These are phyloP conservation scores for Enteromius fasciolatus DNA, from an alignment of 2,797 vertebrate genomes.

Conservation along the genomic window DNA sequence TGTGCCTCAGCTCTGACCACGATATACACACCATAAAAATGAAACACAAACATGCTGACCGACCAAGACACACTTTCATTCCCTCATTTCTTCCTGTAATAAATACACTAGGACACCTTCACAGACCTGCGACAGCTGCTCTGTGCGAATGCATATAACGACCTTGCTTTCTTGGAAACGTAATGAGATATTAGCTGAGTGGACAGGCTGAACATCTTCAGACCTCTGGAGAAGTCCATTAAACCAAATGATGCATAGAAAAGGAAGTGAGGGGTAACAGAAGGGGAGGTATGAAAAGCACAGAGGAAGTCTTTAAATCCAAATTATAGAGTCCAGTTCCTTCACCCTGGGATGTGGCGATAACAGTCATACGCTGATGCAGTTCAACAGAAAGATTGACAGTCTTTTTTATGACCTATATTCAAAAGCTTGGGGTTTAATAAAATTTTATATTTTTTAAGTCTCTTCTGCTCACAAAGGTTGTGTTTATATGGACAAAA, in stretches of 20 bases:
- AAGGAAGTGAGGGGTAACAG: slow-evolving; percentile 38
- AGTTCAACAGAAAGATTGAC: slow-evolving; percentile 15
- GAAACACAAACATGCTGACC: neutral
- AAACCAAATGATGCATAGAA: slow-evolving; percentile 65
- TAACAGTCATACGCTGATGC: slow-evolving; percentile 36
- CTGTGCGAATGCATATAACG: slow-evolving; percentile 32
- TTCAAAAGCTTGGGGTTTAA: neutral
- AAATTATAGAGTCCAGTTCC: slow-evolving; percentile 34
- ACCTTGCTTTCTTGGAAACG: slow-evolving; percentile 51
- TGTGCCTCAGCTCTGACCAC: neutral
- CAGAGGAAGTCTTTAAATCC: slow-evolving; percentile 43
- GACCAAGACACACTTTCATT: neutral
- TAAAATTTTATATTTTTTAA: neutral
- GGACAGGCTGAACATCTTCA: slow-evolving; percentile 59
- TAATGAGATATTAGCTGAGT: slow-evolving; percentile 74
- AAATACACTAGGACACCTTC: slow-evolving; percentile 8
- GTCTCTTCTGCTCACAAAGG: neutral
- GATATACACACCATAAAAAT: neutral
- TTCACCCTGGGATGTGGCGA: slow-evolving; percentile 25
- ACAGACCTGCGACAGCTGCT: neutral
- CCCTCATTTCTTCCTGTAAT: neutral
- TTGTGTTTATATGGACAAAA: neutral
- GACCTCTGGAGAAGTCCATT: slow-evolving; percentile 60
- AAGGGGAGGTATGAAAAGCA: slow-evolving; percentile 14
- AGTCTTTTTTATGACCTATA: neutral